Evolutionary conservation across 1,140 invertebrate species (phyloP).

Genomic region (Pemphigus obesinymphae): DNA sequence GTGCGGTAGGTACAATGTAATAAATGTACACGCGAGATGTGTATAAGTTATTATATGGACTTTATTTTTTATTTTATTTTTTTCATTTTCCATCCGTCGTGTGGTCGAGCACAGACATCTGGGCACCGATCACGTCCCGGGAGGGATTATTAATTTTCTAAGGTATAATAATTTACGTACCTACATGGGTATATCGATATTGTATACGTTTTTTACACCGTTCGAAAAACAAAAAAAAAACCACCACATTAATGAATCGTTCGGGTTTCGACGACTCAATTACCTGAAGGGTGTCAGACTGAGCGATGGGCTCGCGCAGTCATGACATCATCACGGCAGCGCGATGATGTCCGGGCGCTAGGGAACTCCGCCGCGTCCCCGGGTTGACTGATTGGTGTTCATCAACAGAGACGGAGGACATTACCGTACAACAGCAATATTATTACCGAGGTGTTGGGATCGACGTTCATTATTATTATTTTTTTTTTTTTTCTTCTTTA

Average conservation of each 20-base stretch:
- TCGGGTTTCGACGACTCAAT: conserved; percentile 32
- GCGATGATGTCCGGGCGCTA: not conserved
- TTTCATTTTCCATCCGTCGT: not conserved
- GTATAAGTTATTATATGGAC: too few species aligned
- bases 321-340: not conserved
- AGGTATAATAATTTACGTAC: not conserved
- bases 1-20: not conserved
- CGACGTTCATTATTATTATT: conserved; percentile 20
- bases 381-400: conserved; percentile 36
- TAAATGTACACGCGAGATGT: too few species aligned
- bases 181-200: not conserved
- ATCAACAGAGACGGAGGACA: conserved; percentile 30
- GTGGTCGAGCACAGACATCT: not conserved
- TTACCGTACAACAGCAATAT: not conserved
- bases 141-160: not conserved
- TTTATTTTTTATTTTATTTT: not conserved
- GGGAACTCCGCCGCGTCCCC: not conserved
- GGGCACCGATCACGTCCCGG: not conserved
- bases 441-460: not conserved
- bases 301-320: not conserved
- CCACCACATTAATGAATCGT: not conserved
- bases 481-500: conserved; percentile 13
- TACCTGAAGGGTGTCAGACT: conserved; percentile 8
- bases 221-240: not conserved
- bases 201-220: not conserved